A percentile compares a stretch with the other conserved stretches of the same genome.
Evolutionary conservation across 2,888 invertebrate species (phyloP).

Genomic region (Diarsia brunnea): DNA sequence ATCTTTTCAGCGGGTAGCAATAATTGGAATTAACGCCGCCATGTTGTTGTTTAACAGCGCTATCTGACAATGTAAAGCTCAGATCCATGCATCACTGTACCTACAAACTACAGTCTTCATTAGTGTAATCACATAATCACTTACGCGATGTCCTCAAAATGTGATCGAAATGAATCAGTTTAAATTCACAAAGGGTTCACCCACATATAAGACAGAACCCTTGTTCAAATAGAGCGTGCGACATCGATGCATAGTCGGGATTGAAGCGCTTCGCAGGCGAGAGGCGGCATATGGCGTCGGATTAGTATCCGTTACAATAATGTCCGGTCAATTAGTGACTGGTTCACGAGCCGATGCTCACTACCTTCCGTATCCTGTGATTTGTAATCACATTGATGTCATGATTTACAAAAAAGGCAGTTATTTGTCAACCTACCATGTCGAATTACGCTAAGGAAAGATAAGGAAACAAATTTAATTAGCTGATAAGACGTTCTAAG

Average conservation of each 20-base stretch:
- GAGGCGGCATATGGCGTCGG: conserved; percentile 74
- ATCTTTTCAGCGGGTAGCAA: background rate
- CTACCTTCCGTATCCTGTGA: conserved; percentile 63
- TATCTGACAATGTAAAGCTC: no score
- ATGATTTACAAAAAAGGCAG: background rate
- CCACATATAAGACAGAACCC: conserved; percentile 43
- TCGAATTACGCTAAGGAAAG: background rate
- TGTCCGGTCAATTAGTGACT: conserved; percentile 82
- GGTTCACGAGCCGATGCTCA: conserved; percentile 70
- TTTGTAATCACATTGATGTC: conserved; percentile 38
- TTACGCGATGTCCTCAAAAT: background rate
- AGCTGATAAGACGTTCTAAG: background rate
- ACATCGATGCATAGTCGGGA: conserved; percentile 55
- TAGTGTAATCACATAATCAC: background rate
- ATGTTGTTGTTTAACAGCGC: background rate
- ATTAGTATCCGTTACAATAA: conserved; percentile 75
- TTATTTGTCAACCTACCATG: background rate
- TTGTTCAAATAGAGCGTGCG: conserved; percentile 39
- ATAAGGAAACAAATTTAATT: conserved; percentile 25
- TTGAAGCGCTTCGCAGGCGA: conserved; percentile 73
- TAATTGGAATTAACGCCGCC: background rate
- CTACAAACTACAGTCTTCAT: background rate
- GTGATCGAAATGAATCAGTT: background rate
- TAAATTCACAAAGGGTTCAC: conserved; percentile 10
- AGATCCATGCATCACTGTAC: background rate